Base-by-base conservation (phyloP, 2,888 invertebrate genomes). In the Drosophila picticornis region DNA sequence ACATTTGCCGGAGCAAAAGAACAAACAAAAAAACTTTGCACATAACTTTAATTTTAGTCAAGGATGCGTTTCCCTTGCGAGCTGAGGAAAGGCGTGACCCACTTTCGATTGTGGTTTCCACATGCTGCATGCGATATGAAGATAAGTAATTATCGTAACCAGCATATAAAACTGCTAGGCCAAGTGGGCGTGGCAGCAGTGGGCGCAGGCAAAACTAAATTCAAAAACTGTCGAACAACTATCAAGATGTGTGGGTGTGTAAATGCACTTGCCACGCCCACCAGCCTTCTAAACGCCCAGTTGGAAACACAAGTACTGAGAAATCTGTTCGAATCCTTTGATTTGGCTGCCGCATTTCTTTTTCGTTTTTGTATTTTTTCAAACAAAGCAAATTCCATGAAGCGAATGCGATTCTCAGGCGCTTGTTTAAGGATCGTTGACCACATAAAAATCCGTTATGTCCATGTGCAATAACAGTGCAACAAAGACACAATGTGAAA, bases 381-480 rank as follows among this genome's bases (percentile, higher is more conserved):
- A 36, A 65, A 75, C 72, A 82, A 77, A 62, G 73, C 55, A 25
- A 63, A 64, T 84, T 65, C 58, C 73, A 36, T 52, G 71, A 67
- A 74, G 38, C 57, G 67, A 70, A 58, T 84, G 75, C 63, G 57
- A 69, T 75, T 64, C 60, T 61, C 62, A 48, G 68, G 48, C 63
- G 50, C 55, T 80, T 75, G 51, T 74, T 78, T 56, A 76, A 87
- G 84, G 87, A 87, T 87, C 87, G 81, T 84, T 87, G 87, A 89
- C 87, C 87, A 89, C 84, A 87, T 87, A 87, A 89, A 86, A 81
- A 71, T 65, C 88, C 88, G 88, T 89, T 87, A 87, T 80, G 80
- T 77, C 81, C 87, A 81, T 73, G 64, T 62, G 57, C 67, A 67
- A 66, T 64, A 57, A 13, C 34, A 34, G 34, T 34, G 13, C 34